Percentiles rank a stretch among this genome's conserved stretches.
Conservation (phyloP, 2,888 invertebrate species). For the Cancer borealis region DNA sequence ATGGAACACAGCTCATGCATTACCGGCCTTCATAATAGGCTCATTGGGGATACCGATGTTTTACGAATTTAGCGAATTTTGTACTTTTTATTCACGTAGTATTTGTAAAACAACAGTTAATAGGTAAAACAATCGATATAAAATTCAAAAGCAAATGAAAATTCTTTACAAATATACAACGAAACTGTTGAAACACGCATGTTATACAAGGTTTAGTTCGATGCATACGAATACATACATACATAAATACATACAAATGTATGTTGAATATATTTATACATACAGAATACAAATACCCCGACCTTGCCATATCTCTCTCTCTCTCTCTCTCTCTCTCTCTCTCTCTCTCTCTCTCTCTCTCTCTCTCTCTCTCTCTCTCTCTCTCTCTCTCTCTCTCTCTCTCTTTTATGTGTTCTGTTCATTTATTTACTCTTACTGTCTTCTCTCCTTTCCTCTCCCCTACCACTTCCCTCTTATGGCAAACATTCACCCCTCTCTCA, state of each 20-base stretch:
- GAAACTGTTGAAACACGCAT: neutral
- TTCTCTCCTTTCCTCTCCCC: neutral
- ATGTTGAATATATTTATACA: neutral
- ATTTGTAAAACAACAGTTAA: neutral
- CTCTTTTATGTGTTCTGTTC: neutral
- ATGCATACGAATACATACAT: neutral
- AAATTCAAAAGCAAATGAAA: neutral
- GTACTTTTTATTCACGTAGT: neutral
- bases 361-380: conserved; percentile 24
- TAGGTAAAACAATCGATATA: neutral
- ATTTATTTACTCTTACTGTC: neutral
- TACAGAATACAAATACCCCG: neutral
- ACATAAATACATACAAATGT: neutral
- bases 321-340: neutral
- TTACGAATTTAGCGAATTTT: conserved; percentile 17
- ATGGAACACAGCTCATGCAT: conserved; percentile 15
- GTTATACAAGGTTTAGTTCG: neutral
- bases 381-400: conserved; percentile 9
- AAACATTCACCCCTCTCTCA: neutral
- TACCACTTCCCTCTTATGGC: neutral
- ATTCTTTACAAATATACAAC: neutral
- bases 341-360: conserved; percentile 33
- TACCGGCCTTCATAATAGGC: neutral
- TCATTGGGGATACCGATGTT: neutral
- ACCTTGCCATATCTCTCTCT: neutral